Evolutionary conservation across 2,888 invertebrate genomes (phyloP).

Genomic region (Pachymerium ferrugineum): DNA sequence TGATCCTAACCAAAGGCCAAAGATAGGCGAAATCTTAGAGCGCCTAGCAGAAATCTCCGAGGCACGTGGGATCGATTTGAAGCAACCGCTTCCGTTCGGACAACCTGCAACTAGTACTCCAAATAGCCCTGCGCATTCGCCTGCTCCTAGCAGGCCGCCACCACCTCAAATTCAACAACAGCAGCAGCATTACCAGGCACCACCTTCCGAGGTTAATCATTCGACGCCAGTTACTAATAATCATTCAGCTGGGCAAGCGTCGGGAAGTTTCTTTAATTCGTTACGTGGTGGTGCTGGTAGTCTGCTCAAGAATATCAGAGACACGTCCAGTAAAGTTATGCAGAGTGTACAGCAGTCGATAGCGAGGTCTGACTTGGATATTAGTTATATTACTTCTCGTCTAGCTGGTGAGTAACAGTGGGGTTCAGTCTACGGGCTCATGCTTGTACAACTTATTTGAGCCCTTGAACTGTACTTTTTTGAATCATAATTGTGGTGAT

Average conservation of each 20-base stretch:
- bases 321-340: conserved; percentile 94
- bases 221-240: conserved; percentile 6
- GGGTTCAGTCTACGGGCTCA: too few relatives aligned
- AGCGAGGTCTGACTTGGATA: conserved; percentile 79
- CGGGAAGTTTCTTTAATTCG: conserved; percentile 59
- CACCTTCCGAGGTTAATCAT: conserved; percentile 42
- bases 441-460: not conserved
- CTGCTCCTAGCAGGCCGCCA: not conserved
- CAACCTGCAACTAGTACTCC: conserved; percentile 39
- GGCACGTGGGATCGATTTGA: conserved; percentile 72
- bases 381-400: conserved; percentile 85
- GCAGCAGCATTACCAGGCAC: conserved; percentile 35
- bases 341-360: conserved; percentile 91
- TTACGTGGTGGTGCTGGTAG: conserved; percentile 88
- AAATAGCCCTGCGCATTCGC: conserved; percentile 35
- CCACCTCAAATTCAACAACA: conserved; percentile 11
- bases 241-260: not conserved
- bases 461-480: not conserved
- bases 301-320: conserved; percentile 87
- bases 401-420: conserved; percentile 54
- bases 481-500: not conserved
- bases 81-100: conserved; percentile 66
- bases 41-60: conserved; percentile 82
- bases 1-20: conserved; percentile 75
- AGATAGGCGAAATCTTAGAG: conserved; percentile 73